Evolutionary conservation across 2,113 vertebrate genomes (phyloP).

Genomic region (Dasypus novemcinctus): DNA sequence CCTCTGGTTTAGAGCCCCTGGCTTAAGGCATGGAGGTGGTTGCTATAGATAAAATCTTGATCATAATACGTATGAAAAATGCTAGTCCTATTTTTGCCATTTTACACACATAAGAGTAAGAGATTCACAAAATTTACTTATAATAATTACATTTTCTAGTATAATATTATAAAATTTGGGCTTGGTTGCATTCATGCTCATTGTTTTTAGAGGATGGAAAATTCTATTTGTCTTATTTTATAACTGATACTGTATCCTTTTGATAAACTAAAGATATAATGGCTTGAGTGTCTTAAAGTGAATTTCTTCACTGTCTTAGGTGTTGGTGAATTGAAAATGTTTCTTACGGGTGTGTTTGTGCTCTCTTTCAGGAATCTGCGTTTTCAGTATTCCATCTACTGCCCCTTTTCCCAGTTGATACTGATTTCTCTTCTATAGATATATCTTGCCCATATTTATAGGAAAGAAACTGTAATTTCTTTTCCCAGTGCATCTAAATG

Average conservation of each 20-base stretch:
- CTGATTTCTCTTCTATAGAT: slow-evolving; percentile 83
- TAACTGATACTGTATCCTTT: slow-evolving; percentile 63
- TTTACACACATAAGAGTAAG: neutral
- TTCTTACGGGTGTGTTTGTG: slow-evolving; percentile 79
- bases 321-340: slow-evolving; percentile 57
- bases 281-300: slow-evolving; percentile 67
- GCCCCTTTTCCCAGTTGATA: slow-evolving; percentile 79
- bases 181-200: neutral
- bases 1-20: too few relatives aligned
- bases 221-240: slow-evolving; percentile 57
- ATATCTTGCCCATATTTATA: slow-evolving; percentile 34
- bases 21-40: neutral
- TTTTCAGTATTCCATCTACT: slow-evolving; percentile 82
- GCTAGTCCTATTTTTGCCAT: neutral
- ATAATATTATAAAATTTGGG: neutral
- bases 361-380: slow-evolving; percentile 85
- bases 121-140: neutral
- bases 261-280: slow-evolving; percentile 65
- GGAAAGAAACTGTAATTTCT: slow-evolving; percentile 20
- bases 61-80: neutral
- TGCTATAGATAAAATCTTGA: neutral
- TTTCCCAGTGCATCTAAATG: neutral
- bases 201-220: slow-evolving; percentile 57
- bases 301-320: slow-evolving; percentile 54
- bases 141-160: rapidly evolving